These are phyloP conservation scores for Bothrops alternatus DNA, from an alignment of 2,797 vertebrate genomes.

Conservation along the genomic window DNA sequence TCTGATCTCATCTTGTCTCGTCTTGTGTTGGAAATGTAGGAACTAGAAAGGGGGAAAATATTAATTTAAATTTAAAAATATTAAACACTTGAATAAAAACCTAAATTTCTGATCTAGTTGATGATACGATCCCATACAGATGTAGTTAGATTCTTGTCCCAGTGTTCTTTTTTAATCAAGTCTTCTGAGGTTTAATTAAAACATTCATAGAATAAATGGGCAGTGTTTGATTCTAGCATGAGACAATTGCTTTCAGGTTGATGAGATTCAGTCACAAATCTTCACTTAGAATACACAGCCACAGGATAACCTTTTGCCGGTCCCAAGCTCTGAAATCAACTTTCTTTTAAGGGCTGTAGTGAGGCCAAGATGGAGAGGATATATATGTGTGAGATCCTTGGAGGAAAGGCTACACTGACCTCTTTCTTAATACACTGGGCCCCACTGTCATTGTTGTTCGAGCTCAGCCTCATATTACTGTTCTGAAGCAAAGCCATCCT, in stretches of 20 bases:
- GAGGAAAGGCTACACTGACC: not conserved
- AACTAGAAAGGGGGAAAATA: not conserved
- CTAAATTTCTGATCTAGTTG: not conserved
- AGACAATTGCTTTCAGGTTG: not conserved
- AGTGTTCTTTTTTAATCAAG: not conserved
- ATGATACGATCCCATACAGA: not conserved
- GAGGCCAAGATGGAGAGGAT: not conserved
- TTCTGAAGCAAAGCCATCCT: not conserved
- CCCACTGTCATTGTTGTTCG: not conserved
- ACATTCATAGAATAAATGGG: too few species aligned
- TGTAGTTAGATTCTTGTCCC: not conserved
- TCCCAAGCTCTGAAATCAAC: not conserved
- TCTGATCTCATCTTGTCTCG: not conserved
- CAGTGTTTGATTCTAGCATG: too few species aligned
- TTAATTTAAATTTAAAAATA: not conserved
- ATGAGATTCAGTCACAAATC: not conserved
- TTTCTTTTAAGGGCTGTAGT: not conserved
- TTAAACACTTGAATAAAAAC: not conserved
- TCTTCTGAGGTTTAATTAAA: not conserved
- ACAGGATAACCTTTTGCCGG: not conserved
- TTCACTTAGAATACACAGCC: not conserved
- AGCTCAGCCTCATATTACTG: not conserved
- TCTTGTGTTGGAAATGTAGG: not conserved
- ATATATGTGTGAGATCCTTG: not conserved
- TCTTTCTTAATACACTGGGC: not conserved